Percentiles rank a stretch among this genome's conserved stretches.
Evolutionary conservation across 1,140 invertebrate species (phyloP).

Genomic region (Alviniconcha marisindica): DNA sequence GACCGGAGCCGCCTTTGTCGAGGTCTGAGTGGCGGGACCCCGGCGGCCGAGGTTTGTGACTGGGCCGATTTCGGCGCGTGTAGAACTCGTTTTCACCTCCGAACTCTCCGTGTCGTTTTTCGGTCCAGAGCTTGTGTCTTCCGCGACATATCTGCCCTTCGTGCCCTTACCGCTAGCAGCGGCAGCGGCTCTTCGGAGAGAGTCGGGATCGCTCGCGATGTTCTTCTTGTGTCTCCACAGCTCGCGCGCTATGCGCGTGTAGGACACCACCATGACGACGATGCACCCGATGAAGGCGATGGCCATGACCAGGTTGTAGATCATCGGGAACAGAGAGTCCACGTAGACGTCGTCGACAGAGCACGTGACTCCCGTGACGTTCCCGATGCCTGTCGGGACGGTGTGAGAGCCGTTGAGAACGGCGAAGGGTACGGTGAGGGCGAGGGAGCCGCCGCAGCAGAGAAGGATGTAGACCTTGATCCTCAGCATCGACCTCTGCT

Average conservation of each 20-base stretch:
- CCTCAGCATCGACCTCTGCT: not conserved
- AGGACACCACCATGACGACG: slow-evolving; percentile 2
- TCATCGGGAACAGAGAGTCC: slow-evolving; percentile 36
- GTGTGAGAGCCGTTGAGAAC: slow-evolving; percentile 41
- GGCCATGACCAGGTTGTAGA: slow-evolving; percentile 36
- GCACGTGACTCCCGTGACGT: slow-evolving; percentile 41
- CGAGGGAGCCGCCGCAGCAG: not conserved
- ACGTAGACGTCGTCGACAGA: slow-evolving; percentile 36
- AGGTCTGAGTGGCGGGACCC: not conserved
- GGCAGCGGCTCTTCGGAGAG: not conserved
- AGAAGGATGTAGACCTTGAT: not conserved
- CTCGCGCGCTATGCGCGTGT: slow-evolving; percentile 1
- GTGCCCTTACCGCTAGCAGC: not conserved
- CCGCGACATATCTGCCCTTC: not conserved
- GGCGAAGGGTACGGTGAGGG: slow-evolving; percentile 32
- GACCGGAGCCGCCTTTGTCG: not conserved
- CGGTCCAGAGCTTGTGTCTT: slow-evolving; percentile 11
- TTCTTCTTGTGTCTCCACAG: slow-evolving; percentile 28
- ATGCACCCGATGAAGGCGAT: slow-evolving; percentile 38
- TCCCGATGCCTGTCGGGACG: slow-evolving; percentile 21
- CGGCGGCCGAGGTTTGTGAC: not conserved
- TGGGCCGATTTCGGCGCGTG: not conserved
- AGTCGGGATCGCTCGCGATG: not conserved
- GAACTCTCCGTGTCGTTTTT: not conserved
- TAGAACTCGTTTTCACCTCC: not conserved